These are phyloP conservation scores for Tragelaphus buxtoni DNA, from an alignment of 2,113 vertebrate genomes.

Conservation along the genomic window DNA sequence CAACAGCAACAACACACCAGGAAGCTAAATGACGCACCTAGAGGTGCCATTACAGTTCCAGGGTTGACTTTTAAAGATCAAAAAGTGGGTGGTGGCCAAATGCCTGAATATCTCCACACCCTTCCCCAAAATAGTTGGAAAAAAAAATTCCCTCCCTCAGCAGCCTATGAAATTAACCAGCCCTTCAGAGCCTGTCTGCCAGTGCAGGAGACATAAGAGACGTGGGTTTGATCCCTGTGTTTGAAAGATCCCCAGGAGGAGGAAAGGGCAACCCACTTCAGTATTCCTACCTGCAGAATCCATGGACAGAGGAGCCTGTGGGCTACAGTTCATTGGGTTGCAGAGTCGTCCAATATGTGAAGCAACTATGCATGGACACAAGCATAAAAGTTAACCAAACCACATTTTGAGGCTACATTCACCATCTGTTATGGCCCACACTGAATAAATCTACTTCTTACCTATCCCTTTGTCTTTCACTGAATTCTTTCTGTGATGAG, in stretches of 20 bases:
- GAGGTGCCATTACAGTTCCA: not conserved
- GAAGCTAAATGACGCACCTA: not conserved
- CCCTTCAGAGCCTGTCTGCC: not conserved
- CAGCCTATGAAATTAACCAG: not conserved
- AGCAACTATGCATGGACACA: not conserved
- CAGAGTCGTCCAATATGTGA: rapidly evolving
- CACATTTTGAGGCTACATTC: not conserved
- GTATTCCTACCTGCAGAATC: not conserved
- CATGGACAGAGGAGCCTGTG: not conserved
- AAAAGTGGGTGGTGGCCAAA: not conserved
- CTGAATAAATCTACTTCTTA: not conserved
- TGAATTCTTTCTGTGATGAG: not conserved
- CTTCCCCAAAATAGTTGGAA: not conserved
- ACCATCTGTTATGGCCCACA: not conserved
- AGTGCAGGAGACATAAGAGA: not conserved
- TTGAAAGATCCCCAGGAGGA: not conserved
- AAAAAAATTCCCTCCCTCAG: not conserved
- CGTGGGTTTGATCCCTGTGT: not conserved
- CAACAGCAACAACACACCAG: not conserved
- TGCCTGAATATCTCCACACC: not conserved
- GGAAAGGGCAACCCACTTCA: not conserved
- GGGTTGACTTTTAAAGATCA: not conserved
- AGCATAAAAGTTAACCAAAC: not conserved
- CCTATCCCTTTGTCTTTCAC: not conserved
- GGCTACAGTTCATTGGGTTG: not conserved